These are phyloP conservation scores for Pangasius sanitwongsei DNA, from an alignment of 2,797 vertebrate genomes.

Conservation along the genomic window DNA sequence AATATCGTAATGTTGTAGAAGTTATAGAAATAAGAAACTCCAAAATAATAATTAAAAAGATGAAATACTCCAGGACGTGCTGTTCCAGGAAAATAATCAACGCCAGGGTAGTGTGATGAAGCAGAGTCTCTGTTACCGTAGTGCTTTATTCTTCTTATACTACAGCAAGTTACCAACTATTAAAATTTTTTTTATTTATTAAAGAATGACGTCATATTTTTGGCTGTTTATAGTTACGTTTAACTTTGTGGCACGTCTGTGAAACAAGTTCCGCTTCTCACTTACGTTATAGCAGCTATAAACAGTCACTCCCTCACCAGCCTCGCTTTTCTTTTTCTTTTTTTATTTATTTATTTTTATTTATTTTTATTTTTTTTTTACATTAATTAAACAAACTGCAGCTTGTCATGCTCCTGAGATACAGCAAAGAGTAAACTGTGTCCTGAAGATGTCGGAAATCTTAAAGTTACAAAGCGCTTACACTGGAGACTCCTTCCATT, in stretches of 20 bases:
- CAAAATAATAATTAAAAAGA: neutral
- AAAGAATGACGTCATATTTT: neutral
- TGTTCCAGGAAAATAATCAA: neutral
- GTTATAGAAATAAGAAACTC: neutral
- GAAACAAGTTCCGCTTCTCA: neutral
- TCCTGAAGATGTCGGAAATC: neutral
- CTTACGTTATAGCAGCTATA: neutral
- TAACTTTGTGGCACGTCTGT: neutral
- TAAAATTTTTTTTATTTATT: neutral
- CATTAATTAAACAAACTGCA: neutral
- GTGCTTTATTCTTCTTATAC: neutral
- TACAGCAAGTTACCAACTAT: neutral
- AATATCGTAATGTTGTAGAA: neutral
- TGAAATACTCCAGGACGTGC: neutral
- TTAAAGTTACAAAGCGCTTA: neutral
- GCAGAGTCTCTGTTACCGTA: neutral
- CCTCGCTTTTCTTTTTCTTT: too few species aligned
- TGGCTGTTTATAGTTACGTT: neutral
- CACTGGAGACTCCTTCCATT: neutral
- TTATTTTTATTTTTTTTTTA: too few species aligned
- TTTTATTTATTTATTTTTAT: too few species aligned
- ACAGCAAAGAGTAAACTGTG: neutral
- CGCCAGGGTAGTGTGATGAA: neutral
- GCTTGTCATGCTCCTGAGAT: neutral
- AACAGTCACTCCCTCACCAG: neutral